Base-by-base conservation (phyloP, 2,888 invertebrate species). In the Mycalesis mineus region DNA sequence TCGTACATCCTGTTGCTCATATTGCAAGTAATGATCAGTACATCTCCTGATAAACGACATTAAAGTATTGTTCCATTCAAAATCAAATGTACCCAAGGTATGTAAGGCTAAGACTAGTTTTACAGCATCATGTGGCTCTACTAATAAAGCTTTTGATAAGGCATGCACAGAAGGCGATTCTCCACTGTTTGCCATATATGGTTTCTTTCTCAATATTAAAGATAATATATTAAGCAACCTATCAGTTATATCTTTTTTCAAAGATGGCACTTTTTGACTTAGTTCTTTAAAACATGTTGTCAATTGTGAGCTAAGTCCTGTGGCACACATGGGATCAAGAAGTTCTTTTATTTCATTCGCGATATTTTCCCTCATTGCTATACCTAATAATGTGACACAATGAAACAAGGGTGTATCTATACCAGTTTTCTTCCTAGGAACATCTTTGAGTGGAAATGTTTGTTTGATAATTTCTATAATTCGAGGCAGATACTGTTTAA, bases 11-110 rank as follows among this genome's bases (percentile, higher is more conserved):
- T 96, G 95, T 68, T 96, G 95, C 70, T 98, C 98, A 72, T 96
- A 96, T 4, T 93, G 93, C 48, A 99, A 89, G 75, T 97, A 98
- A 77, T 95, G 93, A 74, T 98, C 97, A 0, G 98, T 97, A 82
- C 98, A 98, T 67, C 97, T 93, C 66, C 95, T 93, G 6, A 98
- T 97, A 82, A 98, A 98, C 70, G 97, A 97, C 72, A 98, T 91
- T 69, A 98, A 89, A 15, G 97, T 96, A 65, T 88, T 87, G 73
- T 97, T 96, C 67, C 96, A 97, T 77, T 98, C 97, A 78, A 98
- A 98, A 79, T 97, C 96, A 66, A 95, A 95, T 0, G 94, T 95
- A 5, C 98, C 98, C 2, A 99, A 91, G 0, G 99, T 99, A 67
- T 95, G 93, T 31, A 99, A 85, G 0, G 99, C 99, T 48, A 99